Base-by-base conservation (phyloP, 30 jellyfish, hydroid and myxozoan species). In the Aurelia sp. region DNA sequence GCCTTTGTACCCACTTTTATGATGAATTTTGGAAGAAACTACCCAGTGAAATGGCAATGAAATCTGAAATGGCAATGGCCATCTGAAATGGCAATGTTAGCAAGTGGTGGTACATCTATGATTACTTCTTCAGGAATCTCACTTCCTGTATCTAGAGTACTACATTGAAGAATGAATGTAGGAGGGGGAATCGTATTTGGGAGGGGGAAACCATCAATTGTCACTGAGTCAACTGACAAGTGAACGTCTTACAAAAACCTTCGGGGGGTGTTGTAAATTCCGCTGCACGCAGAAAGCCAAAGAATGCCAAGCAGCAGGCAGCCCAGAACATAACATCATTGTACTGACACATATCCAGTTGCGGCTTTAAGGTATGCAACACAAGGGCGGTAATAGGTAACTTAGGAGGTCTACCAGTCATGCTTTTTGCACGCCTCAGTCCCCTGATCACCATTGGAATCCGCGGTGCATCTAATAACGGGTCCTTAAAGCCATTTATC, bases 301-400 rank as follows among this genome's bases (percentile, higher is more conserved):
- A 76, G n/a, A 57, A 76, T 18, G 76, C 77, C 13, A 27, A 11
- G 18, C 88, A 57, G 77, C 88, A 76, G 0, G 88, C 88, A 12
- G 80, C 80, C 80, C 88, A 52, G 2, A 51, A 55, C 51, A 51
- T 76, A 57, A 44, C 40, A 48, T 17, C 47, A 16, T 73, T 13
- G 72, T 13, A 73, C 2, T 53, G 1, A 1, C 1, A 17, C 3
- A 64, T 12, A 27, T 64, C 17, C 17, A 64, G 75, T 18, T 63
- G 74, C 24, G 12, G 22, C 19, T 63, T 63, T 16, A 63, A 10
- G 11, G 74, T 63, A 16, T n/a, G 38, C 13, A 67, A 8, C 12
- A 67, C 80, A 11, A 67, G 19, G 76, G 84, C 84, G 8, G 84
- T 52, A 5, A 41, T 73, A 5, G 63, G 63, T 52, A 52, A 16